These are phyloP conservation scores for Aplochiton taeniatus DNA, from an alignment of 2,797 vertebrate genomes.

Conservation along the genomic window DNA sequence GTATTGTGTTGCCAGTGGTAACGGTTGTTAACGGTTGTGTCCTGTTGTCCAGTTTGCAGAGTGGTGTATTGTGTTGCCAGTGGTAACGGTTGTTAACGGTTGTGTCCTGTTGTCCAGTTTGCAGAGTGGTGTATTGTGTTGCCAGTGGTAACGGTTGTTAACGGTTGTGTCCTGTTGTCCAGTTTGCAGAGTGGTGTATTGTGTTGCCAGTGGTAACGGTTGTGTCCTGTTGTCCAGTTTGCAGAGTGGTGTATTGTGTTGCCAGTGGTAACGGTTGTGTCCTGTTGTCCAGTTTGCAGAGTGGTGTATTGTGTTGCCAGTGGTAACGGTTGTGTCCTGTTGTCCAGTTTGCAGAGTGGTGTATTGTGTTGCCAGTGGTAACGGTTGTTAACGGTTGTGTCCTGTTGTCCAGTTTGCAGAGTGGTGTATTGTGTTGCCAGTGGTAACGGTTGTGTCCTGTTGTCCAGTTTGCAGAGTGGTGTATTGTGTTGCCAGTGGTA, in stretches of 20 bases:
- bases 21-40: too few relatives aligned
- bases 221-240: conserved; percentile 80
- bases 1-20: conserved; percentile 76
- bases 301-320: conserved; percentile 82
- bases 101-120: conserved; percentile 80
- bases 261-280: too few relatives aligned
- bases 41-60: conserved; percentile 87
- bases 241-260: conserved; percentile 90
- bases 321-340: background rate
- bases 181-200: conserved; percentile 99
- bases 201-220: too few relatives aligned
- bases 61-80: conserved; percentile 95
- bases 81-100: too few relatives aligned
- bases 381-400: too few relatives aligned
- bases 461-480: too few relatives aligned
- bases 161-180: conserved; percentile 12
- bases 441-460: too few relatives aligned
- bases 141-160: too few relatives aligned
- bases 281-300: conserved; percentile 87
- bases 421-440: too few relatives aligned
- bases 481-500: too few relatives aligned
- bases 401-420: conserved; percentile 87
- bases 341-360: conserved; percentile 95
- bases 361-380: conserved; percentile 76
- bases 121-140: conserved; percentile 99